A percentile compares a stretch with the other conserved stretches of the same genome.
Evolutionary conservation across 2,888 invertebrate genomes (phyloP).

Genomic region (Torymus texanus): DNA sequence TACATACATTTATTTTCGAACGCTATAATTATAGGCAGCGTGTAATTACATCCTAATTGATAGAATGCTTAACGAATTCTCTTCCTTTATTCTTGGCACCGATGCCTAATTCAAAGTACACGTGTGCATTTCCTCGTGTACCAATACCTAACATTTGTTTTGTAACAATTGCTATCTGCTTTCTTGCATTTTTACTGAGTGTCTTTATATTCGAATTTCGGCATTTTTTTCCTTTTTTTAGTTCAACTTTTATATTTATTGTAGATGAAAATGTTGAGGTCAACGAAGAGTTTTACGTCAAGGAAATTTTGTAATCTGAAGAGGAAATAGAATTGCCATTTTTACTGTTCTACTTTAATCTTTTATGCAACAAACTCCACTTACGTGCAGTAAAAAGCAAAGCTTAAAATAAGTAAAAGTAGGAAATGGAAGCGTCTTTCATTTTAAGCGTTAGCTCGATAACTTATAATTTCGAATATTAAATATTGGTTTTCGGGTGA

Average conservation of each 20-base stretch:
- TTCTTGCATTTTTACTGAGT: not conserved
- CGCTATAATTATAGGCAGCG: slow-evolving; percentile 4
- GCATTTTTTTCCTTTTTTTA: no score
- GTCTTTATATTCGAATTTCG: no score
- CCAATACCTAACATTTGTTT: slow-evolving; percentile 2
- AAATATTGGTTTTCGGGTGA: not conserved
- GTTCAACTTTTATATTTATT: no score
- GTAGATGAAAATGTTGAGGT: no score
- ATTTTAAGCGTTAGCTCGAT: not conserved
- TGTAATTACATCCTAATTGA: slow-evolving; percentile 18
- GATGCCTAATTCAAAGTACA: not conserved
- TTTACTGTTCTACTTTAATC: slow-evolving; percentile 18
- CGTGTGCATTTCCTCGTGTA: not conserved
- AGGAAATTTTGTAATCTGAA: not conserved
- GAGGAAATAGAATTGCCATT: slow-evolving; percentile 1
- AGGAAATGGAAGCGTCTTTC: slow-evolving; percentile 7
- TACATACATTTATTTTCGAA: not conserved
- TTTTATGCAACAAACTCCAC: slow-evolving; percentile 12
- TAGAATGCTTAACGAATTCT: not conserved
- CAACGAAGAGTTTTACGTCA: no score
- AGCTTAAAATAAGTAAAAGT: not conserved
- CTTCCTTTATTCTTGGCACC: not conserved
- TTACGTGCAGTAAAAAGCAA: not conserved
- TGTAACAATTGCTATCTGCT: not conserved
- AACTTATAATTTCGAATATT: not conserved